Evolutionary conservation across 1,140 invertebrate species (phyloP).

Genomic region (Eupristina koningsbergeri): DNA sequence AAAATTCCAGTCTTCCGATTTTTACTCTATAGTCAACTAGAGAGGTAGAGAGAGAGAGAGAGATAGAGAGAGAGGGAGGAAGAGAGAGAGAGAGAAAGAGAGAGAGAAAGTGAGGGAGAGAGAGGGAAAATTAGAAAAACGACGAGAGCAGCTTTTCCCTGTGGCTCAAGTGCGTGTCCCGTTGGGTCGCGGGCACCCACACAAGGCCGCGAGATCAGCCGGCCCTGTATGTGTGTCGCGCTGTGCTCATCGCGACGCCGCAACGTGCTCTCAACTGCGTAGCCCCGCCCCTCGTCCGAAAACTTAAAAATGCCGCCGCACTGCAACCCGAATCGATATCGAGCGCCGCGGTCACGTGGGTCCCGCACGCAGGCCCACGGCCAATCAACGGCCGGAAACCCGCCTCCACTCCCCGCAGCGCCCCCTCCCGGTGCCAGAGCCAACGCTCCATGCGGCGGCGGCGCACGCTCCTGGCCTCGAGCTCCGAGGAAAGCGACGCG

Average conservation of each 20-base stretch:
- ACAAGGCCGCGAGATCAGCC: background rate
- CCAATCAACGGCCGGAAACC: slow-evolving; percentile 1
- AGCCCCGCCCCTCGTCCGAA: slow-evolving; percentile 65
- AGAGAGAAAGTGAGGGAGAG: too few relatives aligned
- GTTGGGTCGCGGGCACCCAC: background rate
- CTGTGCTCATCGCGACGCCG: slow-evolving; percentile 32
- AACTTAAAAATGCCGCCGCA: slow-evolving; percentile 87
- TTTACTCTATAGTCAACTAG: too few relatives aligned
- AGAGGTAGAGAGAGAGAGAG: background rate
- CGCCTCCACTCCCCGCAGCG: slow-evolving; percentile 31
- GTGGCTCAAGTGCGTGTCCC: too few relatives aligned
- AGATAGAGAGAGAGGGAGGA: background rate
- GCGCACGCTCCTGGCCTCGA: background rate
- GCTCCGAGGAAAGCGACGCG: background rate
- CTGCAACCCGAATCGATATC: slow-evolving; percentile 82
- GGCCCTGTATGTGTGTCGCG: background rate
- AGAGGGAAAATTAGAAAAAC: too few relatives aligned
- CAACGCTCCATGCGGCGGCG: background rate
- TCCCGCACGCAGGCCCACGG: background rate
- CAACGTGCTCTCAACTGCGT: slow-evolving; percentile 67
- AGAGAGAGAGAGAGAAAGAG: too few relatives aligned
- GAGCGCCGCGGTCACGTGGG: slow-evolving; percentile 77
- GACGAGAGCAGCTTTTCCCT: too few relatives aligned
- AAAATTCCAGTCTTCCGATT: slow-evolving; percentile 12
- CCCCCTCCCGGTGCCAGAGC: background rate